Percentiles rank a stretch among this genome's conserved stretches.
phyloP scores from a whole-genome alignment of 2,888 invertebrate genomes.

The Notocelia uddmanniana region DNA sequence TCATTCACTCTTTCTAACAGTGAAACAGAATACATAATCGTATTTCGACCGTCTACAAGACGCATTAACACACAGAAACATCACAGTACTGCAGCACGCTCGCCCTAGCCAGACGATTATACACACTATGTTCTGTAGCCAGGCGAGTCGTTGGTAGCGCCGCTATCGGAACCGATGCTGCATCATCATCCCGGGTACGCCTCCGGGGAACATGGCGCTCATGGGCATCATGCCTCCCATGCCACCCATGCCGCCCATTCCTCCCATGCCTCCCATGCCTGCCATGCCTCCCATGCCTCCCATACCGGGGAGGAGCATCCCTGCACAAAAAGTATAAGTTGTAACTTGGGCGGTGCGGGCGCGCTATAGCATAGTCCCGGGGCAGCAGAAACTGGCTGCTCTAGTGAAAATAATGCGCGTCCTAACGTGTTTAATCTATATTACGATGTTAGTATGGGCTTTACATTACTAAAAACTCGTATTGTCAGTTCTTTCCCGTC shows the following conservation, averaged over 20 bases:
- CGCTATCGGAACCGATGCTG: slow-evolving; percentile 95
- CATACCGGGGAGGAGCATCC: slow-evolving; percentile 75
- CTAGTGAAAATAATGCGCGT: neutral
- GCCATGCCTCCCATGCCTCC: slow-evolving; percentile 67
- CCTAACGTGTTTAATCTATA: neutral
- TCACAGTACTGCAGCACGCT: slow-evolving; percentile 13
- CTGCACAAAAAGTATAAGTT: slow-evolving; percentile 64
- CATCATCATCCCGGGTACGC: slow-evolving; percentile 87
- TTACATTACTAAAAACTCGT: neutral
- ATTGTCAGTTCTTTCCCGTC: neutral
- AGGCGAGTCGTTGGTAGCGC: slow-evolving; percentile 54
- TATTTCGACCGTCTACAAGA: neutral
- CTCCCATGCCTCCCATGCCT: slow-evolving; percentile 69
- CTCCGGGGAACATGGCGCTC: slow-evolving; percentile 83
- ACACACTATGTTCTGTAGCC: slow-evolving; percentile 49
- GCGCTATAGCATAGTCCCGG: slow-evolving; percentile 65
- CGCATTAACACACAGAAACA: neutral
- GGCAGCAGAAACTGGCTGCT: slow-evolving; percentile 37
- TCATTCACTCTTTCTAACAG: neutral
- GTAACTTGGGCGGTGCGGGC: slow-evolving; percentile 48
- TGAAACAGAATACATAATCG: slow-evolving; percentile 1
- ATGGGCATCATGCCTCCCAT: slow-evolving; percentile 84
- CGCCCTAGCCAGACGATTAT: slow-evolving; percentile 18
- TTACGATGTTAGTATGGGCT: neutral
- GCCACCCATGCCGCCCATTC: slow-evolving; percentile 61